phyloP scores from a whole-genome alignment of 2,797 vertebrate genomes.

The Eutrigla gurnardus region DNA sequence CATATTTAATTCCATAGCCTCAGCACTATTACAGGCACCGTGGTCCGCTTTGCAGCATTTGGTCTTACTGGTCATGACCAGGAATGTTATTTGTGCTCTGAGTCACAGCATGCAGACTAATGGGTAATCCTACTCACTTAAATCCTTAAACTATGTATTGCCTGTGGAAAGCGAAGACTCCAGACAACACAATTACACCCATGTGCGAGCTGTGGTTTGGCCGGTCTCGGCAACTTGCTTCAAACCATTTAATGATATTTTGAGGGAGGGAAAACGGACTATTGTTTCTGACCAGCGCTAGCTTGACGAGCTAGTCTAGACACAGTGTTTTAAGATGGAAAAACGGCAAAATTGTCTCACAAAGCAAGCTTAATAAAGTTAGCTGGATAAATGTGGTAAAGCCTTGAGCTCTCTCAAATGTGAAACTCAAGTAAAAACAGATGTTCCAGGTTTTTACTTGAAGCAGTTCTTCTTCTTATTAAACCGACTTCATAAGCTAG shows the following conservation, averaged over 20 bases:
- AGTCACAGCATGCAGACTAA: slow-evolving; percentile 64
- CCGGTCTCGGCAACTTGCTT: slow-evolving; percentile 38
- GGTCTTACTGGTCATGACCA: slow-evolving; percentile 49
- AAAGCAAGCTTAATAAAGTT: slow-evolving; percentile 38
- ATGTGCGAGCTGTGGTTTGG: slow-evolving; percentile 46
- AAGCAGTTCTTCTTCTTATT: slow-evolving; percentile 16
- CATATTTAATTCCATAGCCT: slow-evolving; percentile 23
- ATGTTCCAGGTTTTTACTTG: slow-evolving; percentile 42
- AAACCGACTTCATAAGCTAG: slow-evolving; percentile 20
- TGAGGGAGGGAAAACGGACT: slow-evolving; percentile 29
- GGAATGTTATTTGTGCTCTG: slow-evolving; percentile 60
- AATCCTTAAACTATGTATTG: slow-evolving; percentile 73
- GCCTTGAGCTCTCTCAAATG: slow-evolving; percentile 29
- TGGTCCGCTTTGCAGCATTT: slow-evolving; percentile 34
- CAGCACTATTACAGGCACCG: slow-evolving; percentile 11
- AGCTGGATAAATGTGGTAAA: slow-evolving; percentile 45
- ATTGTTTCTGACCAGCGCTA: slow-evolving; percentile 44
- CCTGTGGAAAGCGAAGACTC: slow-evolving; percentile 31
- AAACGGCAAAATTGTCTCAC: slow-evolving; percentile 17
- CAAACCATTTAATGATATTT: slow-evolving; percentile 39
- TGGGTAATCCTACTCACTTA: slow-evolving; percentile 64
- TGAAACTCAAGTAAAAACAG: slow-evolving; percentile 57
- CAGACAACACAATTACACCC: slow-evolving; percentile 63
- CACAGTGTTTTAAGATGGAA: slow-evolving; percentile 20
- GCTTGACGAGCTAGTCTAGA: slow-evolving; percentile 39